These are phyloP conservation scores for Himalopsyche tibetana DNA, from an alignment of 2,888 invertebrate species.

Conservation along the genomic window DNA sequence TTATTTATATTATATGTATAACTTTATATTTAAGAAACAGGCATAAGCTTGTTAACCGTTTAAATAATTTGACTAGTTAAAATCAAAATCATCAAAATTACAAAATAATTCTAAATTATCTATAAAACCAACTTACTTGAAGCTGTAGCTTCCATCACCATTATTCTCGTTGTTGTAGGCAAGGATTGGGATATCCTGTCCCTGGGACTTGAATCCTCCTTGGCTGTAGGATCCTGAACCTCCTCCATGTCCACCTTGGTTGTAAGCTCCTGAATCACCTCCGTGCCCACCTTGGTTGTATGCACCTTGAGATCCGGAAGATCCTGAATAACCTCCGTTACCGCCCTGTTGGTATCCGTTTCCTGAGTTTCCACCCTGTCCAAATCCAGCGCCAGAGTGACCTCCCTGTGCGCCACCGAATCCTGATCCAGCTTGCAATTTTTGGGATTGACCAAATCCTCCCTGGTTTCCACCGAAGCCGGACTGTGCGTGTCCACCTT, in stretches of 20 bases:
- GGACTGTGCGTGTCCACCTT: constrained; percentile 19
- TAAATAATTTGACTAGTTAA: no score
- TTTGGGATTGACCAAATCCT: constrained; percentile 37
- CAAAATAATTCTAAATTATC: no score
- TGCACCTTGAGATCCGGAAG: constrained; percentile 46
- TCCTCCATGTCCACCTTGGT: constrained; percentile 10
- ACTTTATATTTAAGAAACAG: no score
- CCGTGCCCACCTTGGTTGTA: constrained; percentile 43
- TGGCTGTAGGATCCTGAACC: constrained; percentile 44
- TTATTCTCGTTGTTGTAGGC: constrained; percentile 79
- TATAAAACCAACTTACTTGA: constrained; percentile 77
- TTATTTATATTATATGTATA: no score
- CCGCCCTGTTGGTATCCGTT: background rate
- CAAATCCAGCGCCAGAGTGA: constrained; percentile 25
- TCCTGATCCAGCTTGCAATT: constrained; percentile 47
- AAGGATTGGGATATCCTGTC: constrained; percentile 78
- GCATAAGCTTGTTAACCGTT: no score
- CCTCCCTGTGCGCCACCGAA: constrained; percentile 43
- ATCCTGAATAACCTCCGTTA: background rate
- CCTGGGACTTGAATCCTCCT: constrained; percentile 62
- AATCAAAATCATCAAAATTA: no score
- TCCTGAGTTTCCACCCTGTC: constrained; percentile 2
- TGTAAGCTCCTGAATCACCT: constrained; percentile 47
- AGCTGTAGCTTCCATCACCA: constrained; percentile 81
- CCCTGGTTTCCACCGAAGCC: constrained; percentile 45